These are phyloP conservation scores for Chlorodrepanis virens DNA, from an alignment of 2,113 vertebrate species.

Conservation along the genomic window DNA sequence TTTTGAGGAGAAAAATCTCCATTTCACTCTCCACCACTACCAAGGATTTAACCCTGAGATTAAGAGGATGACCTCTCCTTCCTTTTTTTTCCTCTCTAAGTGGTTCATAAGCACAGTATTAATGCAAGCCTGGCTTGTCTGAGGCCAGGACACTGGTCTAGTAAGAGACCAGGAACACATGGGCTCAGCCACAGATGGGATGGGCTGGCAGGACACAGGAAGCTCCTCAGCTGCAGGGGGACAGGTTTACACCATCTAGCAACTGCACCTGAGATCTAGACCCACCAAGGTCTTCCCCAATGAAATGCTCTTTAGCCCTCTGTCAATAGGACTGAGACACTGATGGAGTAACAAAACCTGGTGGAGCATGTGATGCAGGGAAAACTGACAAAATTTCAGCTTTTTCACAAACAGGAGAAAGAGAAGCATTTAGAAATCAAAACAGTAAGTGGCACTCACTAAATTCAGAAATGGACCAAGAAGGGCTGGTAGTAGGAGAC, in stretches of 20 bases:
- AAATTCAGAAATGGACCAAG: not conserved
- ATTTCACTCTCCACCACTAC: not conserved
- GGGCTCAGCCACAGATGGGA: not conserved
- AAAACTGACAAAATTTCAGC: not conserved
- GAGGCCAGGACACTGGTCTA: not conserved
- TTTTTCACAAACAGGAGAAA: not conserved
- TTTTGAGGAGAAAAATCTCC: not conserved
- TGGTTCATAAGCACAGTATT: not conserved
- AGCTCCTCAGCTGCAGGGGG: rapidly evolving
- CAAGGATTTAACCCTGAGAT: not conserved
- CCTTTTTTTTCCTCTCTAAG: not conserved
- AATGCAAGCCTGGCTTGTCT: not conserved
- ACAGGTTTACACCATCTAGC: not conserved
- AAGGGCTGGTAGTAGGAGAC: not conserved
- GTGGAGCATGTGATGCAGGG: rapidly evolving
- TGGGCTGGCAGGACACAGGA: not conserved
- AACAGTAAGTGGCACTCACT: not conserved
- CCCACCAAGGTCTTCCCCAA: not conserved
- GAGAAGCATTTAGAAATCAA: not conserved
- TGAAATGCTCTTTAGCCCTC: not conserved
- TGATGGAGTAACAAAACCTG: not conserved
- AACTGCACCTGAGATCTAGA: not conserved
- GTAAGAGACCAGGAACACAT: not conserved
- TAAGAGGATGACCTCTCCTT: not conserved
- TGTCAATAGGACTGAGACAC: not conserved